Base-by-base conservation (phyloP, 2,113 vertebrate genomes). In the Zingel zingel region DNA sequence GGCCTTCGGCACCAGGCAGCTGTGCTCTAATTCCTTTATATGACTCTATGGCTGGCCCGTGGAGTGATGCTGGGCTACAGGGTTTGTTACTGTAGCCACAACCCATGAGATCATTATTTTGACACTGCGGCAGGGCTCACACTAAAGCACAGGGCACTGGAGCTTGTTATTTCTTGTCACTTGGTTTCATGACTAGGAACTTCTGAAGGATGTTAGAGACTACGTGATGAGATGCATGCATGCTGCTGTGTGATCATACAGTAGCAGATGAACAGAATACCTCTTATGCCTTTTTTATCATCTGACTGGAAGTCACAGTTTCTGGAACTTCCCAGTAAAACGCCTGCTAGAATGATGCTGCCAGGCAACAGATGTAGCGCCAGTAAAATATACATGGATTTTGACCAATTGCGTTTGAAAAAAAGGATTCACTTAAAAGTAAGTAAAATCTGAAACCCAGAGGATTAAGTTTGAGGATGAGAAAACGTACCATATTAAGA, bases 171-270 rank as follows among this genome's bases (percentile, higher is more conserved):
- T 89, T 89, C 82, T 80, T 78, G 73, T 77, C 81, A 77, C 84
- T 89, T 81, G 84, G 86, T 56, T 91, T 77, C 71, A 74, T 47
- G 75, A 82, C 78, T 56, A 25, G 71, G 71, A 84, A 72, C 72
- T 79, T 90, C 57, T 88, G 82, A 89, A 90, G 85, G 86, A 90
- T 91, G 86, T 85, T 83, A 87, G 83, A 87, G 92, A 92, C 58
- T 90, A 16, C 47, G n/a, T 81, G 78, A 91, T 92, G 87, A 87
- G 72, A 78, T 67, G 64, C 72, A 73, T 56, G 72, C 67, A 76
- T 69, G 47, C 82, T 73, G 74, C 66, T 63, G n/a, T 71, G 72
- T 69, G 71, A 91, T 93, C 87, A 86, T 58, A 43, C 10, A 43
- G 10, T 43, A 74, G 74, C 61, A 53, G 73, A 85, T 63, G 71